phyloP scores from a whole-genome alignment of 1,140 invertebrate genomes.

The Euglossa dilemma region DNA sequence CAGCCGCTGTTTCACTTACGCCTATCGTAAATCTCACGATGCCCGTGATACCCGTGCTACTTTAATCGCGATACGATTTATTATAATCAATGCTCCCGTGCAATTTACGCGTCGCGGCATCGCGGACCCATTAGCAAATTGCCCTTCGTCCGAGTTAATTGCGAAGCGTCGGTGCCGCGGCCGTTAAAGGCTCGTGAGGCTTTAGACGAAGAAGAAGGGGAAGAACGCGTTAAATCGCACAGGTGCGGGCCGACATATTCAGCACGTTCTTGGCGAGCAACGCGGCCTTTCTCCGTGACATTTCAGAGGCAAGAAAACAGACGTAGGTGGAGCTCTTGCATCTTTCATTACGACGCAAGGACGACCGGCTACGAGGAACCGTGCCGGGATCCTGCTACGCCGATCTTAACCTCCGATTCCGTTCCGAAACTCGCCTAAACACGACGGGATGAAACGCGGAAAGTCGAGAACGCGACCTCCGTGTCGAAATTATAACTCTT shows the following conservation, averaged over 20 bases:
- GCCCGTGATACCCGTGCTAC: not conserved
- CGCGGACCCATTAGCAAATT: slow-evolving; percentile 25
- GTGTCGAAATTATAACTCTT: not conserved
- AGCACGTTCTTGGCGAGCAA: slow-evolving; percentile 53
- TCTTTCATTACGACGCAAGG: slow-evolving; percentile 54
- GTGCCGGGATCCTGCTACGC: slow-evolving; percentile 2
- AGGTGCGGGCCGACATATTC: slow-evolving; percentile 47
- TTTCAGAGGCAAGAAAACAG: slow-evolving; percentile 55
- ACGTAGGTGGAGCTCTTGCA: slow-evolving; percentile 54
- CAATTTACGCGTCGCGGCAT: not conserved
- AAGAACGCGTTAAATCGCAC: slow-evolving; percentile 33
- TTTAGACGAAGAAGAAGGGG: not conserved
- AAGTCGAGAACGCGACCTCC: not conserved
- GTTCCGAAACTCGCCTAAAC: not conserved
- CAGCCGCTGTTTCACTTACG: not conserved
- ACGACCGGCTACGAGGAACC: slow-evolving; percentile 28
- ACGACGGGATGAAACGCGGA: not conserved
- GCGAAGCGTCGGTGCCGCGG: not conserved
- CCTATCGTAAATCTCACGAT: not conserved
- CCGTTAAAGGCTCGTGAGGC: slow-evolving; percentile 15
- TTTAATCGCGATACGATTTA: not conserved
- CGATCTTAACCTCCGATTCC: not conserved
- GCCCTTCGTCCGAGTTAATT: slow-evolving; percentile 19
- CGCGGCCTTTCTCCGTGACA: slow-evolving; percentile 60
- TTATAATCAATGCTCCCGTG: not conserved